Base-by-base conservation (phyloP, 2,113 vertebrate genomes). In the Nettapus auritus region DNA sequence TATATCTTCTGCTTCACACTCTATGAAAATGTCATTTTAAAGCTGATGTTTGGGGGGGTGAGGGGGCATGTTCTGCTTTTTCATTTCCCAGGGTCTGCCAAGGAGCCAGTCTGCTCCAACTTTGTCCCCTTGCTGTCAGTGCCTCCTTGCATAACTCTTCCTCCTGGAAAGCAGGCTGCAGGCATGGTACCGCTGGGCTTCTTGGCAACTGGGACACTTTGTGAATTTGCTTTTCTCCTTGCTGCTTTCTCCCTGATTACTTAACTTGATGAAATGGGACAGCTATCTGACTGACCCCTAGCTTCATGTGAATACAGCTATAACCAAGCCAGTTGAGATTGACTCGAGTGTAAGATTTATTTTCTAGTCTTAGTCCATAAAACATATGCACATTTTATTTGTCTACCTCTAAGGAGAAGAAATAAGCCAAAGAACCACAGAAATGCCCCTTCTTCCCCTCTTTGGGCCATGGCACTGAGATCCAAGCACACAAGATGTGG, bases 11-110 rank as follows among this genome's bases (percentile, higher is more conserved):
- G 6, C 31, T 74, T 92, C 67, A 88, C 13, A n/a, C 6, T 82
- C 13, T 8, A 26, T 44, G 46, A 52, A 86, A 89, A 90, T 73
- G 60, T 40, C 29, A 62, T 81, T 85, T 89, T 71, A 90, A 94
- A 71, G 40, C 36, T 69, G 53, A 69, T 42, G 36, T 5, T 70
- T 75, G 20, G 46, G 46, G 46, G 46, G 46, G 44, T n/a, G 34
- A 0, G 2, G 40, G 22, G 44, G 22, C 4, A 34, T 1, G 0
- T 38, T 75, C 34, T 90, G 10, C 34, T 86, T 86, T 89, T 77
- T 73, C 0, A 0, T 93, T 77, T 92, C 22, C 64, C 34, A 20
- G 21, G 17, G 11, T 57, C 38, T 66, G 19, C 21, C 36, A 71
- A 46, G 38, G 44, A 63, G 13, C 9, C 0, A 3, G 23, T 57